Evolutionary conservation across 2,888 invertebrate species (phyloP).

Genomic region (Callimorpha dominula): DNA sequence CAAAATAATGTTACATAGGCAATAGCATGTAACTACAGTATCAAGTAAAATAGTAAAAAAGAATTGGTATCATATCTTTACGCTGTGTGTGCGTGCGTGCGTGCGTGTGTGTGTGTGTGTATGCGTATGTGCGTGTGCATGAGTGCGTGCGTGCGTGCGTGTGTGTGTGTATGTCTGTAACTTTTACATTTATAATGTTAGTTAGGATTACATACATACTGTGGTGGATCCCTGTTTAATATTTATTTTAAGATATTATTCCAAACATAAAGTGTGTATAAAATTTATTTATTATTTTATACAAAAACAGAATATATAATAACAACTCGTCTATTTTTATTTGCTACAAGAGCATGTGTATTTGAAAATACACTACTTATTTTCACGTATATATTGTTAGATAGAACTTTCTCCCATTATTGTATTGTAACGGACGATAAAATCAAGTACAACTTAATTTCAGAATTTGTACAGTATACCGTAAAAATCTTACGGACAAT

Average conservation of each 20-base stretch:
- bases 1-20: constrained; percentile 23
- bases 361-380: not conserved
- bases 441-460: no score
- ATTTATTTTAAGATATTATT: constrained; percentile 42
- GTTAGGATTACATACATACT: constrained; percentile 19
- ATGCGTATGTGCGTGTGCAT: no score
- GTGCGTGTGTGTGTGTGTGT: no score
- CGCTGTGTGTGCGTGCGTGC: constrained; percentile 30
- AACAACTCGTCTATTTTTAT: not conserved
- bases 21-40: constrained; percentile 43
- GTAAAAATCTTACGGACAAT: not conserved
- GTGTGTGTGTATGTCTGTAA: no score
- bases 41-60: no score
- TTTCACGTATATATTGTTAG: not conserved
- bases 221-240: constrained; percentile 22
- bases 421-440: not conserved
- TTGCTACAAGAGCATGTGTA: not conserved
- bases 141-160: no score
- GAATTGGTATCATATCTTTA: constrained; percentile 54
- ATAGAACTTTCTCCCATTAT: not conserved
- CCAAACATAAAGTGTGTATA: constrained; percentile 10
- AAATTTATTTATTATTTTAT: constrained; percentile 40
- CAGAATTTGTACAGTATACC: no score
- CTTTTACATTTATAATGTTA: no score
- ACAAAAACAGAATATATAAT: constrained; percentile 1